Percentiles rank a stretch among this genome's conserved stretches.
phyloP scores from a whole-genome alignment of 2,888 invertebrate genomes.

The Ectropis crepuscularia region DNA sequence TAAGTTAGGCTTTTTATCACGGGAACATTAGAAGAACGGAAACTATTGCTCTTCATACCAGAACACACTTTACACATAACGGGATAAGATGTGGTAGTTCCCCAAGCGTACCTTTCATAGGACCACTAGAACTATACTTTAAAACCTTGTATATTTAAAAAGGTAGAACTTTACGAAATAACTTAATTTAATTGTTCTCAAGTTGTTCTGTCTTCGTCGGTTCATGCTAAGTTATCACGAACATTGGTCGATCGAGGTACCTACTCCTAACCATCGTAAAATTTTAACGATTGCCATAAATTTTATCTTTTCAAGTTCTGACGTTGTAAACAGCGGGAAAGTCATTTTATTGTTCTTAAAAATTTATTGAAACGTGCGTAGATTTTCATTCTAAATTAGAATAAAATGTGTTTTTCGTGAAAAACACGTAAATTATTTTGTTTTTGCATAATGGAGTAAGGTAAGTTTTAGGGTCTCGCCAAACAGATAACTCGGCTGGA shows the following conservation, averaged over 20 bases:
- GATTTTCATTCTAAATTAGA: slow-evolving; percentile 12
- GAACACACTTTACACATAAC: no score
- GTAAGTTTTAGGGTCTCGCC: background rate
- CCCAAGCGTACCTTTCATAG: no score
- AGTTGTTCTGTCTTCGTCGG: slow-evolving; percentile 6
- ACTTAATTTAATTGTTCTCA: background rate
- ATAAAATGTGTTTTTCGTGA: background rate
- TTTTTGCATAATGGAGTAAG: slow-evolving; percentile 7
- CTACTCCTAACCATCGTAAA: slow-evolving; percentile 29
- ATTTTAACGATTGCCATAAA: slow-evolving; percentile 29
- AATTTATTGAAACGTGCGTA: slow-evolving; percentile 23
- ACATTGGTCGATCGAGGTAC: slow-evolving; percentile 20
- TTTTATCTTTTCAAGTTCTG: slow-evolving; percentile 32
- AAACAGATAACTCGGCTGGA: background rate
- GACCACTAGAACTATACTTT: no score
- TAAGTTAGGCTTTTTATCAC: no score
- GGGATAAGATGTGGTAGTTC: no score
- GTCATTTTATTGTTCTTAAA: slow-evolving; percentile 28
- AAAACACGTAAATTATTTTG: background rate
- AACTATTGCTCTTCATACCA: no score
- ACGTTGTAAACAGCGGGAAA: slow-evolving; percentile 31
- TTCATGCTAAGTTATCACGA: slow-evolving; percentile 23
- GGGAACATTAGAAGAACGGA: no score
- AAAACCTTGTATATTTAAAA: no score
- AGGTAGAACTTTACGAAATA: no score